These are phyloP conservation scores for Chaetorhynchus papuensis DNA, from an alignment of 2,113 vertebrate species.

Conservation along the genomic window DNA sequence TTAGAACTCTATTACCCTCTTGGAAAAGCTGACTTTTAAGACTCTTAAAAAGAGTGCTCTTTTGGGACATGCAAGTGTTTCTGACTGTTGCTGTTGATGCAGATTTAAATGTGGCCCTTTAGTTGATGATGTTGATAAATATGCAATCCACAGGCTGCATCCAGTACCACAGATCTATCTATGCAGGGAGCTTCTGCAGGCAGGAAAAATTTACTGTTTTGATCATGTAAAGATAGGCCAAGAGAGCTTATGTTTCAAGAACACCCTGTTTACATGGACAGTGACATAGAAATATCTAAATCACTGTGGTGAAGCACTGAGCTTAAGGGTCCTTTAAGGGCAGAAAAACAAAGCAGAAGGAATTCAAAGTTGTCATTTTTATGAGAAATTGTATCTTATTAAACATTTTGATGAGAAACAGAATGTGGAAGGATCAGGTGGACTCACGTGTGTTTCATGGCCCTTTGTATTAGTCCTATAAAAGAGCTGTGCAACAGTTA, in stretches of 20 bases:
- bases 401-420: not conserved
- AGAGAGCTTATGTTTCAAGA: not conserved
- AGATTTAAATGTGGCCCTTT: not conserved
- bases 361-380: not conserved
- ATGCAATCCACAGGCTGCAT: not conserved
- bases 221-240: not conserved
- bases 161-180: not conserved
- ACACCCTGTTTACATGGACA: accelerated
- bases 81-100: not conserved
- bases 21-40: not conserved
- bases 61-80: not conserved
- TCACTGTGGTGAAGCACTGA: not conserved
- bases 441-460: not conserved
- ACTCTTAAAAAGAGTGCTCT: not conserved
- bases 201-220: not conserved
- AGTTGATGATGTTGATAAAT: not conserved
- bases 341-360: not conserved
- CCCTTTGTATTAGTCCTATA: not conserved
- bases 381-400: not conserved
- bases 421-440: not conserved
- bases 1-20: not conserved
- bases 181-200: not conserved
- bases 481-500: not conserved
- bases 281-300: not conserved
- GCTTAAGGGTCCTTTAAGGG: not conserved